Evolutionary conservation across 2,888 invertebrate species (phyloP), one percentile per base, ranked within the genome.

Genomic region (Euplexia lucipara): DNA sequence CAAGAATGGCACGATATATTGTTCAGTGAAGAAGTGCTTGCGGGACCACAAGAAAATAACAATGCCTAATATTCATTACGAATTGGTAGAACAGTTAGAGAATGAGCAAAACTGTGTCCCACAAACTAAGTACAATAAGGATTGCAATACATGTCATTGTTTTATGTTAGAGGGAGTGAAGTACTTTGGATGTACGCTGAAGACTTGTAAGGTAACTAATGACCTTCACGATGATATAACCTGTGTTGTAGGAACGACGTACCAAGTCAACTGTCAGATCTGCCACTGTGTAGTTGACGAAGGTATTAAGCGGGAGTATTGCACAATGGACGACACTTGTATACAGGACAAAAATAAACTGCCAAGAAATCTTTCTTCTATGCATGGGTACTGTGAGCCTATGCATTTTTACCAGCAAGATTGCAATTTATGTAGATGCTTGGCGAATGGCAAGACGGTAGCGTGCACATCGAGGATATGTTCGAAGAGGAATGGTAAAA

Each of bases 101-200:
- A 81, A 87, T 3, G 84, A 88, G 12, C 62, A 82, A 0, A 83
- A 84, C 16, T 94, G 95, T 39, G 53, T 70, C 0, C 86, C 90
- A 3, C 88, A 90, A 1, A 86, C 90, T 0, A 82, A 63, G 22
- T 95, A 88, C 57, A 85, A 75, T 1, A 87, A 82, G 32, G 88
- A 84, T 12, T 95, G 95, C 63, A 94, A 94, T 44, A 83, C 62
- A 0, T 95, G 95, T 59, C 78, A 83, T 18, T 95, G 95, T 57
- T 80, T 83, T 10, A 70, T 78, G 35, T 70, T 60, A 2, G 64
- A 66, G 0, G 85, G 83, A 0, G 48, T 81, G 1, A 94, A 93
- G 70, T 86, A 90, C 10, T 90, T 94, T 42, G 86, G 87, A 0
- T 96, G 96, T 75, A 94, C 96, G 0, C 53, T 90, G 7, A 88